Base-by-base conservation (phyloP, 2,888 invertebrate genomes). In the Ferrisia virgata region DNA sequence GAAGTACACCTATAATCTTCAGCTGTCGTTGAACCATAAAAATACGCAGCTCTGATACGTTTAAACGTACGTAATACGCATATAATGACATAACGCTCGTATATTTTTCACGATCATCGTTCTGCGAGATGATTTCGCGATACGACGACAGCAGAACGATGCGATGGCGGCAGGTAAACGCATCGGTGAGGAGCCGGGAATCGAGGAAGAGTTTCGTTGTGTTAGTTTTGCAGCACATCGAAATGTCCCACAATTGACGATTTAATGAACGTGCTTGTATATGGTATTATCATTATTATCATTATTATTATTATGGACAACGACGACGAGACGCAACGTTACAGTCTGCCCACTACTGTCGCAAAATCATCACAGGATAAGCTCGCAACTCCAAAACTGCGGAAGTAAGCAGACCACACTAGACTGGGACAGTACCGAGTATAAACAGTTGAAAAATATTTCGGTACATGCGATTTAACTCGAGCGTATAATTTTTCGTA, bases 21-120 rank as follows among this genome's bases (percentile, higher is more conserved):
- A 22, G 22, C 22, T 53, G 22, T 53, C 28, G 28, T 25, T 64
- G 64, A 64, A 64, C 64, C 64, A 28, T 64, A 28, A 64, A 64
- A 64, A 64, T 64, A 64, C 64, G 28, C 28, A 28, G 64, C 64
- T 28, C 36, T 33, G 5, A 11, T 40, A 40, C 40, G 53, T 6
- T 3, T 18, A 53, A 18, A 47, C 47, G 47, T 47, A 13, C 15
- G 11, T 43, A 47, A n/a, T n/a, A n/a, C n/a, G 3, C 47, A n/a
- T 47, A 47, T 18, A 18, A 76, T 76, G 72, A 76, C 72, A 76
- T 76, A 76, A 76, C 28, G 28, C 64, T 13, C 4, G 72, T 76
- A 28, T 76, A 76, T 76, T 76, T 76, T 76, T 76, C 31, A 76
- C 72, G 72, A 76, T 76, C 72, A 76, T 28, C 72, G 72, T 76